Evolutionary conservation across 2,113 vertebrate genomes (phyloP).

Genomic region (Suncus etruscus): DNA sequence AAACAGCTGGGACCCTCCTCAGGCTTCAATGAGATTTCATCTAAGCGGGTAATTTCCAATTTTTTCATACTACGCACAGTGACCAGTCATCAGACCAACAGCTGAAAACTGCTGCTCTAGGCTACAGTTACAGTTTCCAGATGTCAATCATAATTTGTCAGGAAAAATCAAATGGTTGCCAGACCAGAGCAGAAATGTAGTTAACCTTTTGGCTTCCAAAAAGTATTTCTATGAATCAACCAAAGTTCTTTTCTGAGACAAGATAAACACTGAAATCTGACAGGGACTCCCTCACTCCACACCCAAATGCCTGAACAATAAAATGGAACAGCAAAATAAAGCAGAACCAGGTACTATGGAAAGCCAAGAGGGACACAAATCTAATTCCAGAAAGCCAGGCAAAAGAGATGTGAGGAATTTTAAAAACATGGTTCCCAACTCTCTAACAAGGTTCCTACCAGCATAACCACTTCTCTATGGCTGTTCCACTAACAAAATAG

Average conservation of each 20-base stretch:
- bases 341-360: neutral
- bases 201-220: neutral
- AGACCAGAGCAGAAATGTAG: neutral
- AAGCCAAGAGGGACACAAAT: constrained; percentile 34
- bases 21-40: neutral
- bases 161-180: neutral
- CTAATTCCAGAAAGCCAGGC: neutral
- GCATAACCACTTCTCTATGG: neutral
- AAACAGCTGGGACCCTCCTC: neutral
- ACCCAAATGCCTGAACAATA: neutral
- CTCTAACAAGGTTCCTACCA: neutral
- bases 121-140: neutral
- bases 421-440: constrained; percentile 38
- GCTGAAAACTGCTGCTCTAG: neutral
- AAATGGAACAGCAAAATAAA: neutral
- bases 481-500: no score
- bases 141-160: neutral
- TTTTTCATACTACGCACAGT: no score
- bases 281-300: neutral
- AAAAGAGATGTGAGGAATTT: neutral
- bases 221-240: constrained; percentile 36
- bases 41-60: no score
- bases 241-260: neutral
- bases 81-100: no score
- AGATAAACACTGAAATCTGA: neutral